Percentiles rank a stretch among this genome's conserved stretches.
phyloP scores from a whole-genome alignment of 2,797 vertebrate genomes.

The Artibeus lituratus region DNA sequence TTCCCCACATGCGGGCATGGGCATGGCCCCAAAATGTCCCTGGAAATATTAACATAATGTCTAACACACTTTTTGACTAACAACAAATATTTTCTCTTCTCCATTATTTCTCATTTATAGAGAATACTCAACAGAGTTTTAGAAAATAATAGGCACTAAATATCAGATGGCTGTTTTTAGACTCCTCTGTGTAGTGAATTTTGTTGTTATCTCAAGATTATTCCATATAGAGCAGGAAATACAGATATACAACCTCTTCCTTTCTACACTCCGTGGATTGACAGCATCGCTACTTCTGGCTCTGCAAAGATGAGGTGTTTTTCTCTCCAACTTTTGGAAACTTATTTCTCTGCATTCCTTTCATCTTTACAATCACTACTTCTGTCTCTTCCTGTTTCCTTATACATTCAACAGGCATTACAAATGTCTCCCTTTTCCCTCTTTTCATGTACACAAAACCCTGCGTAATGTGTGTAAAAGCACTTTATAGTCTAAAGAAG shows the following conservation, averaged over 20 bases:
- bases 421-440: background rate
- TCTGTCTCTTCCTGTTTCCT: background rate
- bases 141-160: background rate
- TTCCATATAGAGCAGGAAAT: background rate
- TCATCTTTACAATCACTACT: background rate
- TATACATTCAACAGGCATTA: background rate
- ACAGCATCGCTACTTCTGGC: background rate
- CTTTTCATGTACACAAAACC: background rate
- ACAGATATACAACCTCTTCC: background rate
- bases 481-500: background rate
- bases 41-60: background rate
- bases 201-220: background rate
- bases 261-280: background rate
- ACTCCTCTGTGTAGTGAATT: background rate
- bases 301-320: background rate
- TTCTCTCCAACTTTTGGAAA: constrained; percentile 15
- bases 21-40: background rate
- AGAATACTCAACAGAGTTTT: background rate
- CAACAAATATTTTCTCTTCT: background rate
- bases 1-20: background rate
- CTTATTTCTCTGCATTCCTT: background rate
- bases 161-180: background rate
- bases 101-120: background rate
- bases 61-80: background rate
- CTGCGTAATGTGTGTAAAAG: background rate